Conservation (phyloP, 2,888 invertebrate species). For the Liodrosophila aerea region DNA sequence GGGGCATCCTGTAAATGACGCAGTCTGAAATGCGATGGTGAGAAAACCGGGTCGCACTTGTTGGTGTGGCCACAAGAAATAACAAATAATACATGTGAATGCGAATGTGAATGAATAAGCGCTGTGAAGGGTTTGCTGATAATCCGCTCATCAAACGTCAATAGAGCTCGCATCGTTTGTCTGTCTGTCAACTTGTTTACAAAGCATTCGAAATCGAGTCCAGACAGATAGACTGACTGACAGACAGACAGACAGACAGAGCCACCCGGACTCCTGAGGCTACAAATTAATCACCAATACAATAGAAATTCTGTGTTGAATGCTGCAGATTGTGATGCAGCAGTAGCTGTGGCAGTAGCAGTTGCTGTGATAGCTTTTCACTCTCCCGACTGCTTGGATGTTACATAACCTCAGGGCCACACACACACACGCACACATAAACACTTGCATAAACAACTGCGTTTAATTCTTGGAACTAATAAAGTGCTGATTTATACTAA, state of each 20-base stretch:
- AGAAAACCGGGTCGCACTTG: constrained; percentile 41
- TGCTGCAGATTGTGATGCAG: constrained; percentile 25
- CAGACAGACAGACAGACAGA: constrained; percentile 17
- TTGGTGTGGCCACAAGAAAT: constrained; percentile 23
- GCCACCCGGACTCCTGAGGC: constrained; percentile 50
- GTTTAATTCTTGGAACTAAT: constrained; percentile 47
- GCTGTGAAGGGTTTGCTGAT: constrained; percentile 41
- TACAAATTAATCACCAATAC: constrained; percentile 74
- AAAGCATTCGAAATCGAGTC: constrained; percentile 45
- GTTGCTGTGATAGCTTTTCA: constrained; percentile 24
- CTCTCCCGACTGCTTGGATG: too few relatives aligned
- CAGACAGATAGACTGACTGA: background rate
- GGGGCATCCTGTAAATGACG: constrained; percentile 19
- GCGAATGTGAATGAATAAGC: constrained; percentile 2
- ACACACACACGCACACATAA: constrained; percentile 35
- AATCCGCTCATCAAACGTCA: constrained; percentile 79
- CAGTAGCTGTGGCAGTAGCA: constrained; percentile 49
- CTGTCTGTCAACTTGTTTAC: constrained; percentile 68
- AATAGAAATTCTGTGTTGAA: constrained; percentile 66
- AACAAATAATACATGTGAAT: background rate
- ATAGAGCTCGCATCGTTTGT: constrained; percentile 49
- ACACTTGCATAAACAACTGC: constrained; percentile 5
- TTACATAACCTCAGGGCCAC: constrained; percentile 56
- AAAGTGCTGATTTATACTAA: too few relatives aligned
- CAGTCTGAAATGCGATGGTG: constrained; percentile 3